A percentile compares a stretch with the other conserved stretches of the same genome.
Evolutionary conservation across 2,888 invertebrate genomes (phyloP).

Genomic region (Acleris emargana): DNA sequence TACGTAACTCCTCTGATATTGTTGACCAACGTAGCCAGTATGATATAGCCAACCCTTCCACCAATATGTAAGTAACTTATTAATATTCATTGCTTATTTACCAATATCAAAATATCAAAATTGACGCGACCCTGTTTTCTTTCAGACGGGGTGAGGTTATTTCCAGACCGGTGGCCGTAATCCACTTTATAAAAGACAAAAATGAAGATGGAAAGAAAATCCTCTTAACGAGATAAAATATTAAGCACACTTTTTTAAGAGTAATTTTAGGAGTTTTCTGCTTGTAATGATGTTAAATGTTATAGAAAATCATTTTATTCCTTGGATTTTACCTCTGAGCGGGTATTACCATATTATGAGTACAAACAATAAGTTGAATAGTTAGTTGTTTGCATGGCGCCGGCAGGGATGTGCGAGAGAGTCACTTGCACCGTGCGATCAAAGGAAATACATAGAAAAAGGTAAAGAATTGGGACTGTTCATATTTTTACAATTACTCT

Average conservation of each 20-base stretch:
- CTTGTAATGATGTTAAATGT: not conserved
- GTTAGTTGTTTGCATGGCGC: too few relatives aligned
- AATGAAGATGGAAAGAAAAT: not conserved
- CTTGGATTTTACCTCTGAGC: too few relatives aligned
- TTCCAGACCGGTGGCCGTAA: constrained; percentile 2
- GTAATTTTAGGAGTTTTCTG: not conserved
- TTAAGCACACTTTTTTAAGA: not conserved
- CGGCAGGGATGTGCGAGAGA: too few relatives aligned
- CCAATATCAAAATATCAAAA: constrained; percentile 12
- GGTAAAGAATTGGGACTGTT: too few relatives aligned
- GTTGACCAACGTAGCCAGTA: not conserved
- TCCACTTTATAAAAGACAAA: constrained; percentile 9
- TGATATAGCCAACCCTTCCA: too few relatives aligned
- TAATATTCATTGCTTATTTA: constrained; percentile 27
- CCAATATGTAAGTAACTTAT: not conserved
- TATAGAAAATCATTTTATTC: not conserved
- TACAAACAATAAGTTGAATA: too few relatives aligned
- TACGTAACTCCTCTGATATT: too few relatives aligned
- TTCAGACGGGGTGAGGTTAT: constrained; percentile 8
- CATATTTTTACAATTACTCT: too few relatives aligned
- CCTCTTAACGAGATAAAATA: constrained; percentile 7
- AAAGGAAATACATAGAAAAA: too few relatives aligned
- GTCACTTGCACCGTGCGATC: too few relatives aligned
- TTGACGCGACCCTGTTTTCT: constrained; percentile 18
- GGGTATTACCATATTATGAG: too few relatives aligned